Conservation (phyloP, 2,888 invertebrate genomes). For the Diarsia brunnea region DNA sequence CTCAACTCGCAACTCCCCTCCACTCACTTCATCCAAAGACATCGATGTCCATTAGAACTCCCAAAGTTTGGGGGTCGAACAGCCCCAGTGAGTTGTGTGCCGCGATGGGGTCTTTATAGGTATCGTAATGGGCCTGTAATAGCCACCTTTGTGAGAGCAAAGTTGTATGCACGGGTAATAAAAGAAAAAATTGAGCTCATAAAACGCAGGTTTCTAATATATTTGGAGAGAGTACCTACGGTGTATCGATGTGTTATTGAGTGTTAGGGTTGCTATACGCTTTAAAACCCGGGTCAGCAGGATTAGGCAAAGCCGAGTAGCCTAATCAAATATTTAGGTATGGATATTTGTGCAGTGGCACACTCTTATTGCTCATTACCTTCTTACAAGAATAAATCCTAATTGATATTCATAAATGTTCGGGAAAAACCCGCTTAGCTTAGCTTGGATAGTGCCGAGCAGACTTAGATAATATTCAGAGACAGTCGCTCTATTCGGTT, state of each 20-base stretch:
- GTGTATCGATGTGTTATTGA: conserved; percentile 38
- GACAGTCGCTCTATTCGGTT: neutral
- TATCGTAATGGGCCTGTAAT: conserved; percentile 51
- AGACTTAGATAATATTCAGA: neutral
- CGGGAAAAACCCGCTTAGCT: neutral
- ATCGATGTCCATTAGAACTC: conserved; percentile 54
- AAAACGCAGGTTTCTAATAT: conserved; percentile 51
- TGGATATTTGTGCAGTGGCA: neutral
- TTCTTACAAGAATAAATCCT: no score
- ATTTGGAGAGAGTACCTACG: conserved; percentile 27
- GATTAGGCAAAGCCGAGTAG: neutral
- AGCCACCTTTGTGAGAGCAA: conserved; percentile 58
- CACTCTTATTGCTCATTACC: neutral
- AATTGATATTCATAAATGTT: no score
- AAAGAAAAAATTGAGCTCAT: conserved; percentile 46
- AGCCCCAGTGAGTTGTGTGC: conserved; percentile 46
- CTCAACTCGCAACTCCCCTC: conserved; percentile 4
- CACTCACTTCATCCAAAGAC: conserved; percentile 29
- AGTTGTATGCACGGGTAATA: conserved; percentile 57
- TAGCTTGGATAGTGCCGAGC: neutral
- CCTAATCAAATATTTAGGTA: neutral
- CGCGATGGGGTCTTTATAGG: conserved; percentile 48
- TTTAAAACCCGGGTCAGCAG: neutral
- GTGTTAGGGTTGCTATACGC: neutral
- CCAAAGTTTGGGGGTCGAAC: conserved; percentile 46